Evolutionary conservation across 2,888 invertebrate genomes (phyloP), one percentile per base, ranked within the genome.

Genomic region (Cephonodes hylas): DNA sequence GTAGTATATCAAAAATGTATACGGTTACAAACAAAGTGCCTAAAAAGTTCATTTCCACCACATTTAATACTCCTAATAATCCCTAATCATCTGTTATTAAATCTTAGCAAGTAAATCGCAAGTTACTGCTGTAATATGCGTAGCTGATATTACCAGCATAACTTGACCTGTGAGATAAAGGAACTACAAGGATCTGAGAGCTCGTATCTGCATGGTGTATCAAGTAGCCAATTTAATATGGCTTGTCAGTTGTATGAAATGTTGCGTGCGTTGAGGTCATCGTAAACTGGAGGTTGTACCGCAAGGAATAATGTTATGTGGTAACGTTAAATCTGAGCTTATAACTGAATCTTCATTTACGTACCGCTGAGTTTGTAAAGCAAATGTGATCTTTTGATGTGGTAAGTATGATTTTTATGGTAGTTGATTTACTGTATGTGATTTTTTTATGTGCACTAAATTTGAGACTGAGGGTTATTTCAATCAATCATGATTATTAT

Each of bases 301-400:
- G 83, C 81, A 86, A 86, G 83, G 80, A 83, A 79, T 83, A 80
- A 82, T 84, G 82, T 78, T 83, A 81, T 80, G 79, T 77, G 77
- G 81, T 80, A 81, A 81, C 77, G 77, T 81, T 83, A 78, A 83
- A 83, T 82, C 79, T 79, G 70, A 79, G 82, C 83, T 84, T 85
- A 86, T 84, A 85, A 82, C 82, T 81, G 84, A 82, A 80, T 82
- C 80, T 81, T 81, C 77, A 77, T 83, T 80, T 79, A 79, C 75
- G 70, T 66, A 63, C 63, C 64, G 67, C 68, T 70, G 76, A 79
- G 75, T 72, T 67, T 65, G 68, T 73, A 79, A 73, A 69, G 63
- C n/a, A n/a, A 56, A n/a, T 22, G 62, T 64, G 60, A 66, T 66
- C 53, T 59, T n/a, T n/a, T 62, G 60, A 62, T 72, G 64, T 72